Base-by-base conservation (phyloP, 2,888 invertebrate species). In the Athrips mouffetella region DNA sequence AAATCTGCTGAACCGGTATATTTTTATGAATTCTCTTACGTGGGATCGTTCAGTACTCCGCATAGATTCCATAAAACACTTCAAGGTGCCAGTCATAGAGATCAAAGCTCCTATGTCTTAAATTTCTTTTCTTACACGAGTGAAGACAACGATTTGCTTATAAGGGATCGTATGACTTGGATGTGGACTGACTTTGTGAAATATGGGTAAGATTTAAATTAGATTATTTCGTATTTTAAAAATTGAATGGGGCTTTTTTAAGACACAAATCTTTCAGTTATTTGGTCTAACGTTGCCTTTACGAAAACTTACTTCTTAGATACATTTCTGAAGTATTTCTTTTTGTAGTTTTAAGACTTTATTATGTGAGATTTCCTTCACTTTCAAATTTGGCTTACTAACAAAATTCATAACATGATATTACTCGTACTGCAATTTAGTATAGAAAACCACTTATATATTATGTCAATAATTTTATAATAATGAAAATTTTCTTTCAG, bases 131-230 rank as follows among this genome's bases (percentile, higher is more conserved):
- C 72, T 3, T 73, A 55, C 52, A 83, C 85, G 0, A 72, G 67
- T 10, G 69, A 61, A 15, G 61, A 65, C 3, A 71, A 64, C 11
- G 87, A 87, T 57, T 58, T 86, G 52, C 73, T 82, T 51, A 78
- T 68, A 0, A 74, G 84, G 54, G 81, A 86, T 30, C 64, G 78
- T 1, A 63, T 88, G 76, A 81, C 78, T 0, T 54, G 60, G 2
- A 85, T 88, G 85, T 87, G 87, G 87, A 65, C 77, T 2, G 83
- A 88, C 56, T 88, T 81, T 53, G 63, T 74, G 0, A 83, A 75
- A 62, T 81, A 72, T 54, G 79, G 67, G 87, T 88, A 69, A 76
- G 83, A 76, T 50, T 47, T 1, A 20, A 8, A 27, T 27, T 5
- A 5, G 7, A 10, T 27, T 27, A 8, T n/a, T 10, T 27, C n/a